These are phyloP conservation scores for Holocentrus rufus DNA, from an alignment of 2,797 vertebrate species.

Conservation along the genomic window DNA sequence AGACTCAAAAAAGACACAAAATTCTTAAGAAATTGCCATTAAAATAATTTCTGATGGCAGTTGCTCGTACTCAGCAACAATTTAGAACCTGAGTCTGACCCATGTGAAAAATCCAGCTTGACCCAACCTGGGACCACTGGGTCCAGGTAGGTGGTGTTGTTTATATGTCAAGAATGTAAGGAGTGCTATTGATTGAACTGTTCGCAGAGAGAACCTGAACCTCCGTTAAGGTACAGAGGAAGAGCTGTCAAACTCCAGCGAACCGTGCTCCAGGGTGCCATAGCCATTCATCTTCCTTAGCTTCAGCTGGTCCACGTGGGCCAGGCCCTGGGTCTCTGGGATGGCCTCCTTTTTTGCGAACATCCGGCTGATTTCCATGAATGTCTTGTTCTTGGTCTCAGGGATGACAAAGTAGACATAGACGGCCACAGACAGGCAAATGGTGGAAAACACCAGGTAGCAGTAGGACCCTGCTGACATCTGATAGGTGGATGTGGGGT, in stretches of 20 bases:
- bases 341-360: constrained; percentile 78
- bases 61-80: neutral
- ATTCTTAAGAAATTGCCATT: constrained; percentile 2
- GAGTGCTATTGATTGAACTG: neutral
- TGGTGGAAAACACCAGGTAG: constrained; percentile 87
- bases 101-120: constrained; percentile 4
- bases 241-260: constrained; percentile 83
- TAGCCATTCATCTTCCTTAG: constrained; percentile 86
- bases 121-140: neutral
- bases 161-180: too few species aligned
- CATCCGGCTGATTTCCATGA: constrained; percentile 90
- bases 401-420: constrained; percentile 88
- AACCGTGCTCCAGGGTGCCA: constrained; percentile 82
- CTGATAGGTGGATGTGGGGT: constrained; percentile 68
- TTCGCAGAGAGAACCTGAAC: neutral
- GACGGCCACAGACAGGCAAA: constrained; percentile 85
- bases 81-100: constrained; percentile 26
- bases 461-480: constrained; percentile 88
- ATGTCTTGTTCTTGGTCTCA: constrained; percentile 93
- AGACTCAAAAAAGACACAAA: neutral
- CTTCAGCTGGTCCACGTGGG: constrained; percentile 78
- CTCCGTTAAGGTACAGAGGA: constrained; percentile 70
- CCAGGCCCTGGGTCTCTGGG: constrained; percentile 74
- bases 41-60: neutral
- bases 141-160: neutral